phyloP scores from a whole-genome alignment of 2,113 vertebrate species.

The Excalfactoria chinensis region DNA sequence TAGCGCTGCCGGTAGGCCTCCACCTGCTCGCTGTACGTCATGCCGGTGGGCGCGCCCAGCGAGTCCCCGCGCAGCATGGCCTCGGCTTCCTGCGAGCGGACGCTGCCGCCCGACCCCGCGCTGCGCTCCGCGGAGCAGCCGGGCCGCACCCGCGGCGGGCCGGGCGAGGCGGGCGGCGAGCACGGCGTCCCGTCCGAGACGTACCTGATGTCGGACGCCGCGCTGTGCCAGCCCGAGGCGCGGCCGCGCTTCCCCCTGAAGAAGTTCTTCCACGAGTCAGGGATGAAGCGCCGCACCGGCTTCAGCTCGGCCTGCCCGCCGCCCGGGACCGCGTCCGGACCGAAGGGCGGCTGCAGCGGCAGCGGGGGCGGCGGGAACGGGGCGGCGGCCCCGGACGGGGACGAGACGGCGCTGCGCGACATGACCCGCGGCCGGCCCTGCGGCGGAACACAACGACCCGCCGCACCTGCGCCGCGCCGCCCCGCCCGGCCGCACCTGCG shows the following conservation, averaged over 20 bases:
- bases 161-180: conserved; percentile 88
- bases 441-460: too few species aligned
- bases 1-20: conserved; percentile 87
- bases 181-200: conserved; percentile 82
- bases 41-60: conserved; percentile 72
- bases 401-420: too few species aligned
- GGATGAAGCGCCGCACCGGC: conserved; percentile 89
- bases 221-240: conserved; percentile 69
- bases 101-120: conserved; percentile 80
- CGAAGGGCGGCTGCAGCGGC: conserved; percentile 83
- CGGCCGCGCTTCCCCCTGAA: conserved; percentile 79
- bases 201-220: conserved; percentile 74
- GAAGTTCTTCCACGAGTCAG: conserved; percentile 93
- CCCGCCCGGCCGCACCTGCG: too few species aligned
- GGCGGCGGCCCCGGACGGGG: too few species aligned
- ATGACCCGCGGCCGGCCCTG: too few species aligned
- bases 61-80: conserved; percentile 79
- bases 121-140: conserved; percentile 79
- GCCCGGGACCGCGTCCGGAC: conserved; percentile 75
- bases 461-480: too few species aligned
- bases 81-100: conserved; percentile 78
- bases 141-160: not conserved
- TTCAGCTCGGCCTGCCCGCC: conserved; percentile 83
- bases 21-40: conserved; percentile 86
- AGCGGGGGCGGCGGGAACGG: conserved; percentile 83